Base-by-base conservation (phyloP, 1,140 invertebrate species). In the Halyomorpha halys region DNA sequence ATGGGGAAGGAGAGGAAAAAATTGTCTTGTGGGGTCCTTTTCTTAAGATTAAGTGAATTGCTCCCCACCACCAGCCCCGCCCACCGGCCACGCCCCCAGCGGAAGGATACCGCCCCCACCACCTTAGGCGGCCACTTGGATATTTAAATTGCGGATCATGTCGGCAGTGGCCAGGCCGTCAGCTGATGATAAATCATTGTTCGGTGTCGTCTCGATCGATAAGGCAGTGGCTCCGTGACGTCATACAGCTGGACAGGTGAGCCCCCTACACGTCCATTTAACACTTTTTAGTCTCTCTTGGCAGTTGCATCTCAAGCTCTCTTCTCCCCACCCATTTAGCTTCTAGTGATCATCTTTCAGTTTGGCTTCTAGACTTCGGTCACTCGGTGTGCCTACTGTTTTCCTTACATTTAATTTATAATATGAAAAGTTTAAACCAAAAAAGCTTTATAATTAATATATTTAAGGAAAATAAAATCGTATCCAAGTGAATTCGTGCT, bases 101-200 rank as follows among this genome's bases (percentile, higher is more conserved):
- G 51, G 51, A 53, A 53, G 51, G 51, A 53, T 53, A 53, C 51
- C 51, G n/a, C 51, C 45, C n/a, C 56, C 56, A n/a, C 27, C 56
- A 59, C 21, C 13, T 14, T 25, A 14, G 56, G 34, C 21, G 19
- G 8, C 16, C 56, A 15, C 56, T 27, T 25, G 56, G 34, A 39
- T 59, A 59, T 59, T 59, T 59, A 59, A 59, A 59, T 59, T 59
- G 21, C 34, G 34, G 56, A 59, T 59, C 27, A 59, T 59, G 56
- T 34, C 56, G 27, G 56, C 34, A 23, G 51, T 30, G 56, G 56
- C 27, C 56, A 21, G 21, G 21, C 21, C 56, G 56, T 59, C 56
- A 44, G 56, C 56, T 44, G 56, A 59, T 59, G 23, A 59, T 59
- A 59, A 59, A 34, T 59, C 56, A 59, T 44, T 59, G 56, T 30